Conservation (phyloP, 2,888 invertebrate genomes). For the Megalurothrips usitatus region DNA sequence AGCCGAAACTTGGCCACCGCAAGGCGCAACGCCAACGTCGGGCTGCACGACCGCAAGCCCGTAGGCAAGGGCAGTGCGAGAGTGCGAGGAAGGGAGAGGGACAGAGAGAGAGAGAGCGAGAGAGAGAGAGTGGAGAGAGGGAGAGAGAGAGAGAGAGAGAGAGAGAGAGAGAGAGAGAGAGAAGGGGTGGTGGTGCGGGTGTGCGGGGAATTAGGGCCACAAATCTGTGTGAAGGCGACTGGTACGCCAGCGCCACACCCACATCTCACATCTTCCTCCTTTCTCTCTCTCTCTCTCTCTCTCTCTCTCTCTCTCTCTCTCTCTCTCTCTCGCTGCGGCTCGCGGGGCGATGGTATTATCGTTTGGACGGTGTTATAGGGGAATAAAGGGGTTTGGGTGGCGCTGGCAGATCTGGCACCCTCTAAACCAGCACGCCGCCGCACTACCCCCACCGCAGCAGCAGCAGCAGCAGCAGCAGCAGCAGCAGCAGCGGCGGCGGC, state of each 20-base stretch:
- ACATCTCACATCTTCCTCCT: not conserved
- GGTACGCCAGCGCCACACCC: not conserved
- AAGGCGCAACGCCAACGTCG: too few relatives aligned
- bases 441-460: too few relatives aligned
- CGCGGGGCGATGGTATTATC: not conserved
- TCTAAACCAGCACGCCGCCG: too few relatives aligned
- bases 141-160: not conserved
- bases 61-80: too few relatives aligned
- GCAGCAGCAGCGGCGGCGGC: too few relatives aligned
- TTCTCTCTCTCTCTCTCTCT: not conserved
- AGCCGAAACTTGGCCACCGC: too few relatives aligned
- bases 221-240: not conserved
- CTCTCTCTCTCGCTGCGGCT: not conserved
- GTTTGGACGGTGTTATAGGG: too few relatives aligned
- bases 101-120: not conserved
- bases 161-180: not conserved
- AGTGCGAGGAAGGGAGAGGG: not conserved
- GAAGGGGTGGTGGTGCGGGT: not conserved
- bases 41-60: too few relatives aligned
- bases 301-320: not conserved
- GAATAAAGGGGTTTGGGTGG: too few relatives aligned
- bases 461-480: too few relatives aligned
- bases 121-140: too few relatives aligned
- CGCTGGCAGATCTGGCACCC: too few relatives aligned
- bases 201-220: not conserved